Evolutionary conservation across 2,888 invertebrate genomes (phyloP), one percentile per base, ranked within the genome.

Genomic region (Agrotis ipsilon): DNA sequence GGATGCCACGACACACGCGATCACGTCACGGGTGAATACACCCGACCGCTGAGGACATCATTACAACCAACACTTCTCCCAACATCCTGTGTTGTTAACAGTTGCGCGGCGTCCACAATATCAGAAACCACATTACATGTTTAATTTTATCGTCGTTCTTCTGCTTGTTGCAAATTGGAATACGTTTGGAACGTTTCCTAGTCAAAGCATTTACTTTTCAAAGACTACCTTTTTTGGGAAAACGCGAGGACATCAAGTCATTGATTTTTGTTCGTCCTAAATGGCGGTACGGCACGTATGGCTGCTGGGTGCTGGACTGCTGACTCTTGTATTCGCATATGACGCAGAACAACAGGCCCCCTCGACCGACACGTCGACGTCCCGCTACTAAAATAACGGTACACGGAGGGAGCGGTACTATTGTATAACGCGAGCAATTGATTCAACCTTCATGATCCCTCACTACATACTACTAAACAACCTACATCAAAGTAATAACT

Each of bases 371-470:
- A 39, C 39, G 39, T 2, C 11, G 11, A 49, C 54, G 59, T 67
- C 78, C 69, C 76, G 70, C 57, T 55, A 72, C 63, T 73, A 48
- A 72, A 81, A 83, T 85, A 83, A 79, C 68, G 54, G 49, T 21
- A 63, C 51, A 52, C 43, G 82, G 52, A 66, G 73, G 74, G 77
- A 68, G 65, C 77, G 51, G 57, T 57, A 62, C 68, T 71, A 59
- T 61, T 75, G 68, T 64, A 68, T 80, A 78, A 78, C 75, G 80
- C 71, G 72, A 81, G 82, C 90, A 90, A 93, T 92, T 92, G 91
- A 91, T 92, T 91, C 87, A 90, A 90, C 92, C 93, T 92, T 89
- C 87, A 19, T 57, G 78, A 24, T 60, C 39, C 49, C 39, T 39
- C 39, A 39, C 39, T 57, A 46, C 57, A 71, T 24, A 55, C 55